These are phyloP conservation scores for Alviniconcha marisindica DNA, from an alignment of 1,140 invertebrate genomes.

Conservation along the genomic window DNA sequence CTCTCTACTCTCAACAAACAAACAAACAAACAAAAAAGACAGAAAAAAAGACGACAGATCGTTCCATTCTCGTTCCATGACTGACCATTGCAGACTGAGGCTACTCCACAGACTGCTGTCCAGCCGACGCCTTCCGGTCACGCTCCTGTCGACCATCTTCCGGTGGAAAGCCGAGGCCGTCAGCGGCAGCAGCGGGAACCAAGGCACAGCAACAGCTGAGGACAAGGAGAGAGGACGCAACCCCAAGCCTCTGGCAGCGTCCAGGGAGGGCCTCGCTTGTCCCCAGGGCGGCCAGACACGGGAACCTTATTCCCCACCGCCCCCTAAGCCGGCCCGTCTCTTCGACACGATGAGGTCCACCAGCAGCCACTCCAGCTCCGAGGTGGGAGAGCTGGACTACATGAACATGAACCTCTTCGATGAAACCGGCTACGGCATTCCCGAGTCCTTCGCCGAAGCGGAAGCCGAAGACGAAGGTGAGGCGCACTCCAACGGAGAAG, in stretches of 20 bases:
- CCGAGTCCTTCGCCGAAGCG: neutral
- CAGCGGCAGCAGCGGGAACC: conserved; percentile 6
- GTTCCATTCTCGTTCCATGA: too few relatives aligned
- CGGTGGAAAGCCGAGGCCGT: conserved; percentile 47
- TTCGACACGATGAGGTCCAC: neutral
- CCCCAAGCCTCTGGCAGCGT: neutral
- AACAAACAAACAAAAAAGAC: too few relatives aligned
- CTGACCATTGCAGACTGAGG: conserved; percentile 47
- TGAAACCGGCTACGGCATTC: neutral
- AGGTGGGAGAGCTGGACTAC: conserved; percentile 13
- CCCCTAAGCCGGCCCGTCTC: neutral
- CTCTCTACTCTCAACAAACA: too few relatives aligned
- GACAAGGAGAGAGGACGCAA: neutral
- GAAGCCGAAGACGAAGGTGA: neutral
- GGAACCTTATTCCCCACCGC: neutral
- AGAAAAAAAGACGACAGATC: too few relatives aligned
- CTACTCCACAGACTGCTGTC: conserved; percentile 47
- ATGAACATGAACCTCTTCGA: neutral
- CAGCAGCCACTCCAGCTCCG: conserved; percentile 26
- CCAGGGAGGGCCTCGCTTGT: neutral
- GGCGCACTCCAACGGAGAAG: neutral
- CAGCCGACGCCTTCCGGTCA: conserved; percentile 46
- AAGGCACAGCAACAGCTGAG: neutral
- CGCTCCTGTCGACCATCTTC: conserved; percentile 45
- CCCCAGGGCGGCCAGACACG: neutral